Base-by-base conservation (phyloP, 2,888 invertebrate genomes). In the Biston betularia region DNA sequence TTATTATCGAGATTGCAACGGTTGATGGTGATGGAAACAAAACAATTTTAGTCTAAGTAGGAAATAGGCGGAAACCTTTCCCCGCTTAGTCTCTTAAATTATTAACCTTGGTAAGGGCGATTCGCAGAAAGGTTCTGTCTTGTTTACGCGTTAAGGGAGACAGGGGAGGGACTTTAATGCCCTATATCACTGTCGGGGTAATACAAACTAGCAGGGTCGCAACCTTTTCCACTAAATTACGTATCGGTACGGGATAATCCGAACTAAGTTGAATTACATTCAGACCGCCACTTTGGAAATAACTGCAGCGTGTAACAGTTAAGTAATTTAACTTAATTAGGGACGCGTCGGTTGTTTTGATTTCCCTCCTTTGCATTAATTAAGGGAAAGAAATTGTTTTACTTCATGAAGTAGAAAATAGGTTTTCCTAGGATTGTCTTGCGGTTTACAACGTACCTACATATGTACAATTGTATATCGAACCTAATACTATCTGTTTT, bases 151-250 rank as follows among this genome's bases (percentile, higher is more conserved):
- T 89, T 90, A 88, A 89, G 91, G 91, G 92, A 90, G 89, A 89
- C 84, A 84, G 88, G 86, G 88, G 85, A 88, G 88, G 91, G 89
- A 90, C 89, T 92, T 92, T 92, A 92, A 93, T 93, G 89, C 89
- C 91, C 93, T 92, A 90, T 93, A 92, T 93, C 92, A 93, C 90
- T 92, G 92, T 90, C 91, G 87, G 89, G 86, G 88, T 88, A 89
- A 90, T 89, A 90, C 91, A 90, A 93, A 92, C 91, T 92, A 89
- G 90, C 88, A 82, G 91, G 92, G 89, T 90, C 90, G 85, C 88
- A 90, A 92, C 92, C 92, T 93, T 93, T 92, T 92, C 92, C 91
- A 90, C 89, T 92, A 89, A 92, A 93, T 93, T 93, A 89, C 90
- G 88, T 92, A 93, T 93, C 88, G 90, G 90, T 88, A 88, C 83